Evolutionary conservation across 2,797 vertebrate species (phyloP), one percentile per base, ranked within the genome.

Genomic region (Dallia pectoralis): DNA sequence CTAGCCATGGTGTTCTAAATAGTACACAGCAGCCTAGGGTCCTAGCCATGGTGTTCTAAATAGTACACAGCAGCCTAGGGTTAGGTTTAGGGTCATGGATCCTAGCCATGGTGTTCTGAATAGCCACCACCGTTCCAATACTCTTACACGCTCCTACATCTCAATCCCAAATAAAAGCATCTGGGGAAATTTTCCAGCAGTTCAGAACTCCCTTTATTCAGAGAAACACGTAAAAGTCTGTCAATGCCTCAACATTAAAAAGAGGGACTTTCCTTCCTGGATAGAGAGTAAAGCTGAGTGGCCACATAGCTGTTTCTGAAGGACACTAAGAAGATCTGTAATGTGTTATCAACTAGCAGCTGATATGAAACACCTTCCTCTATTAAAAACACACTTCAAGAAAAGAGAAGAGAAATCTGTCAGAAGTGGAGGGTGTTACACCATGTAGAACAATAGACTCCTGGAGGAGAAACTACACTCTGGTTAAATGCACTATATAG

Each of bases 341-440:
- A 77, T 89, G 87, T 82, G 88, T 88, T 90, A 91, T 91, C 91
- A 90, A 80, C 81, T 72, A 80, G 72, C 73, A 72, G 71, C 76
- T 85, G 78, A 91, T 89, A 91, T 91, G 90, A 92, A 93, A 93
- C 92, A 91, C 90, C 89, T 92, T 87, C 77, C 51, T 70, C 71
- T 81, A 88, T 84, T 88, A 81, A 89, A 83, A 87, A 67, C 56
- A n/a, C 80, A 86, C 79, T 83, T 89, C 86, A 88, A 83, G 92
- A 56, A 49, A 65, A 48, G 70, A 73, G 71, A 70, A 85, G 74
- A 40, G 76, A 81, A 67, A 44, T 75, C 81, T 81, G 33, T n/a
- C 49, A 82, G 79, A 62, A 29, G 47, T 77, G 76, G 61, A 75
- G 79, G 78, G 74, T 51, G 4, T 51, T 51, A 14, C 48, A 12